These are phyloP conservation scores for Danio choprae DNA, from an alignment of 2,797 vertebrate species.

Conservation along the genomic window DNA sequence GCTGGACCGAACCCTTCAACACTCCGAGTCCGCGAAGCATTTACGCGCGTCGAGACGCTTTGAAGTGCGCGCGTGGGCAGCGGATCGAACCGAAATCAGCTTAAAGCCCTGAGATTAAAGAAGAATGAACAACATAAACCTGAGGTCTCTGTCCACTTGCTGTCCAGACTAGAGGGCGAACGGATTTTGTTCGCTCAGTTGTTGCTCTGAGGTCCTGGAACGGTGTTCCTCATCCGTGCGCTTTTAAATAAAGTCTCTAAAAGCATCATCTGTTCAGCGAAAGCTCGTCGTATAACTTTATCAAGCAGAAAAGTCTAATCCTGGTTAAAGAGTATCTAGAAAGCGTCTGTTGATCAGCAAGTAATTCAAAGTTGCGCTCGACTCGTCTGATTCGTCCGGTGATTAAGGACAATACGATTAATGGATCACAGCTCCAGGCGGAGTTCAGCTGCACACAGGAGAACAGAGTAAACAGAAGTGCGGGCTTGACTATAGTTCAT, in stretches of 20 bases:
- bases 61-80: slow-evolving; percentile 44
- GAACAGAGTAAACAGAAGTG: not conserved
- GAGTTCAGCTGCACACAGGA: not conserved
- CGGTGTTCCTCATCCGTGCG: not conserved
- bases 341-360: not conserved
- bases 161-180: not conserved
- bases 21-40: not conserved
- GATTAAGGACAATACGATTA: slow-evolving; percentile 41
- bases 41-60: slow-evolving; percentile 3
- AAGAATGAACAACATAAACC: slow-evolving; percentile 23
- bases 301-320: not conserved
- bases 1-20: not conserved
- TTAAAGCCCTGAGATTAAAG: slow-evolving; percentile 50
- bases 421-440: not conserved
- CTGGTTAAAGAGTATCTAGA: not conserved
- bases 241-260: not conserved
- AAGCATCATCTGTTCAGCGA: not conserved
- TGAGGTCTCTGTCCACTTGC: slow-evolving; percentile 8
- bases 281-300: slow-evolving; percentile 7
- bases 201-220: not conserved
- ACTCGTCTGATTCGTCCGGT: slow-evolving; percentile 11
- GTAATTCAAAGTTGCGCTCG: slow-evolving; percentile 1
- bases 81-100: slow-evolving; percentile 49
- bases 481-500: not conserved
- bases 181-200: not conserved